Base-by-base conservation (phyloP, 1,140 invertebrate genomes). In the Zaprionus tsacasi region DNA sequence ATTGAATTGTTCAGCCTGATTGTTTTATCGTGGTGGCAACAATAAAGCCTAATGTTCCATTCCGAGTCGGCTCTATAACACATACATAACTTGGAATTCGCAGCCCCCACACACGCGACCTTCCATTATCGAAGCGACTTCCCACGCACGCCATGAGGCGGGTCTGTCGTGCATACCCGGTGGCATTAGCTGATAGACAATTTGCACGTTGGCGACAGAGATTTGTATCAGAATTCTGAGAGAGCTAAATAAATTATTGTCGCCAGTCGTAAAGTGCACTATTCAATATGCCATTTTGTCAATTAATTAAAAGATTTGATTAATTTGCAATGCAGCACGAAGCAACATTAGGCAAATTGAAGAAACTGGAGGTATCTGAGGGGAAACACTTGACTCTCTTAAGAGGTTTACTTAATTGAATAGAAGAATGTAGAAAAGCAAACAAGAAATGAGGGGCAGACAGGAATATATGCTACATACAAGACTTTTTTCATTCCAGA, bases 201-300 rank as follows among this genome's bases (percentile, higher is more conserved):
- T 87, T 86, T 86, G 82, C 83, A 86, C 79, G 82, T 86, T 86
- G 82, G 82, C 82, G 82, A 86, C 82, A 82, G 59, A 59, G 79
- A 86, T 79, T 87, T 82, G 72, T 77, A 85, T 83, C 77, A 73
- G 73, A 77, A 25, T 50, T 50, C 17, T 17, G 17, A 50, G 6
- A 50, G 45, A 50, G 45, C 10, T 50, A 65, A 74, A 86, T 87
- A 86, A 86, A 87, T 87, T 79, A 76, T 77, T 79, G 79, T 77
- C 70, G 40, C 66, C 52, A 52, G 65, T 48, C 56, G 82, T 74
- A 86, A 86, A 86, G 82, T 86, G 82, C 82, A 86, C 71, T 76
- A 75, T 82, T 86, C 81, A 86, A 86, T 86, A 81, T 86, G 82
- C 65, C 76, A 82, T 87, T 87, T 82, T 86, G 82, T 82, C 82